A percentile compares a stretch with the other conserved stretches of the same genome.
Evolutionary conservation across 1,140 invertebrate species (phyloP).

Genomic region (Formica exsecta): DNA sequence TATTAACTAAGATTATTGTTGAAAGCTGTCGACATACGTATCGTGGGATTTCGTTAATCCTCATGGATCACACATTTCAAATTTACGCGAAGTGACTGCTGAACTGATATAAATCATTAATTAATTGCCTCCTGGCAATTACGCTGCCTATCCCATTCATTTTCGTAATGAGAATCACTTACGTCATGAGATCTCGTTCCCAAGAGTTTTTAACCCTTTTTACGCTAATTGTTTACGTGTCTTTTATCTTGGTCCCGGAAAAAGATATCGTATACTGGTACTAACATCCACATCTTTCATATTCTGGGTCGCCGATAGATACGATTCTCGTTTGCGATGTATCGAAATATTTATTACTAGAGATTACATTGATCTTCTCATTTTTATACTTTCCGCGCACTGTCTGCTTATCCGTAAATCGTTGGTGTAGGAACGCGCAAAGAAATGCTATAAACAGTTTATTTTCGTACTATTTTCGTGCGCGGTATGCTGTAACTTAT

Average conservation of each 20-base stretch:
- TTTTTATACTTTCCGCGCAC: not conserved
- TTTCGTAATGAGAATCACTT: slow-evolving; percentile 16
- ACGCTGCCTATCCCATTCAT: not conserved
- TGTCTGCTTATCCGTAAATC: not conserved
- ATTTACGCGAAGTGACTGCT: not conserved
- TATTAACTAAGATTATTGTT: not conserved
- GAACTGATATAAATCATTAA: not conserved
- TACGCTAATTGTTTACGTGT: slow-evolving; percentile 43
- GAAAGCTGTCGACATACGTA: too few relatives aligned
- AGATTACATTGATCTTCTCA: not conserved
- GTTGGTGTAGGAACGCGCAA: not conserved
- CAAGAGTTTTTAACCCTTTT: slow-evolving; percentile 45
- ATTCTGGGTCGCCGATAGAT: too few relatives aligned
- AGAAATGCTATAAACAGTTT: slow-evolving; percentile 45
- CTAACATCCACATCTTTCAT: not conserved
- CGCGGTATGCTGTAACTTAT: slow-evolving; percentile 44
- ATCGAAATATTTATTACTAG: slow-evolving; percentile 1
- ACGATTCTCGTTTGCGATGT: not conserved
- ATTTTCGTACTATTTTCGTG: slow-evolving; percentile 71
- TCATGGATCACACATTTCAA: not conserved
- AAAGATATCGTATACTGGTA: not conserved
- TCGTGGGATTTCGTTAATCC: not conserved
- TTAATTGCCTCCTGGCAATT: not conserved
- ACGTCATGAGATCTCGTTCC: not conserved
- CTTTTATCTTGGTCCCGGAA: not conserved